Evolutionary conservation across 2,113 vertebrate genomes (phyloP).

Genomic region (Pterocles orientalis): DNA sequence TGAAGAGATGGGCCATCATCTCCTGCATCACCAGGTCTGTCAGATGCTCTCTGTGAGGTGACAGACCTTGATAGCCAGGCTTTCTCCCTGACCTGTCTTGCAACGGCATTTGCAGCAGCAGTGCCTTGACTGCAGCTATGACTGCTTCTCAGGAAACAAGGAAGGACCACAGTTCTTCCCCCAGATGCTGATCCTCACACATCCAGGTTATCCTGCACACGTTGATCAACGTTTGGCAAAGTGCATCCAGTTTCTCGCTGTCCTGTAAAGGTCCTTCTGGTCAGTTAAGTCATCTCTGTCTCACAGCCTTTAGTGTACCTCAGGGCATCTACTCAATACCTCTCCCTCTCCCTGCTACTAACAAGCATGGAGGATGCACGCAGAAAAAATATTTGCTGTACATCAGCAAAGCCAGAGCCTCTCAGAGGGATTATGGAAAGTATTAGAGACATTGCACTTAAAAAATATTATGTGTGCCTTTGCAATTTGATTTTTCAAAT

Average conservation of each 20-base stretch:
- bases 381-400: not conserved
- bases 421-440: not conserved
- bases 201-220: fast-evolving
- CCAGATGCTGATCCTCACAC: not conserved
- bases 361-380: fast-evolving
- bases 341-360: not conserved
- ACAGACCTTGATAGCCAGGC: not conserved
- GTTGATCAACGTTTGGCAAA: not conserved
- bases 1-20: not conserved
- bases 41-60: not conserved
- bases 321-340: not conserved
- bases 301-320: not conserved
- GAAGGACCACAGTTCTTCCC: fast-evolving
- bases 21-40: not conserved
- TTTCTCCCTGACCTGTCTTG: not conserved
- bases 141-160: fast-evolving
- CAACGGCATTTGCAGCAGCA: not conserved
- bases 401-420: not conserved
- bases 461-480: not conserved
- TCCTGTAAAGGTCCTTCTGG: not conserved
- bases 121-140: not conserved
- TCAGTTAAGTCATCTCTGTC: not conserved
- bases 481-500: not conserved
- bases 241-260: not conserved
- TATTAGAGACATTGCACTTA: not conserved